A percentile compares a stretch with the other conserved stretches of the same genome.
These are phyloP conservation scores for Siniperca knerii DNA, from an alignment of 2,113 vertebrate genomes.

Conservation along the genomic window DNA sequence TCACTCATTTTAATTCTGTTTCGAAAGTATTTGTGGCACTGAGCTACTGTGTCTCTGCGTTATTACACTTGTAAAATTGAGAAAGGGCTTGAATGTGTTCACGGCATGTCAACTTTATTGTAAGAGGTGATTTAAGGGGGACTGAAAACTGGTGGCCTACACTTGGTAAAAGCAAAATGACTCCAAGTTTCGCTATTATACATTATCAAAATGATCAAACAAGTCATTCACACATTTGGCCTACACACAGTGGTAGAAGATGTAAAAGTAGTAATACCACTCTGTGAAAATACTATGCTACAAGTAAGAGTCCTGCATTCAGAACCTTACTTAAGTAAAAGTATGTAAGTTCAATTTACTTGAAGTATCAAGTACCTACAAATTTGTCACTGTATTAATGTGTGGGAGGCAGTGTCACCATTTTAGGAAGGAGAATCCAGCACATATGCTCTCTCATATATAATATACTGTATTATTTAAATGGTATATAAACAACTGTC, in stretches of 20 bases:
- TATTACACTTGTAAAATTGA: background rate
- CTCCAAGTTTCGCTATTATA: too few species aligned
- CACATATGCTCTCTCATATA: background rate
- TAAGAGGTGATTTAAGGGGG: too few species aligned
- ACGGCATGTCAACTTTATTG: too few species aligned
- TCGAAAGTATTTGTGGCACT: background rate
- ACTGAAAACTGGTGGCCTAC: too few species aligned
- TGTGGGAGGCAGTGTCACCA: background rate
- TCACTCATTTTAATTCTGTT: background rate
- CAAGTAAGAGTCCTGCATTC: background rate
- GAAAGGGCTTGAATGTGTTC: too few species aligned
- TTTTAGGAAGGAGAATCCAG: too few species aligned
- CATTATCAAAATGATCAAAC: too few species aligned
- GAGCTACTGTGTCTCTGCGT: background rate
- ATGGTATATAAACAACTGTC: background rate
- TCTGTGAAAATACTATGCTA: background rate
- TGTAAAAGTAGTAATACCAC: background rate
- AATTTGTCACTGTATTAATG: background rate
- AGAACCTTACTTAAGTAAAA: background rate
- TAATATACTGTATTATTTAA: background rate
- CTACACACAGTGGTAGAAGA: too few species aligned
- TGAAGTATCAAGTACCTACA: too few species aligned
- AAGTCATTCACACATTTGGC: too few species aligned
- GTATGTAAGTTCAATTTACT: background rate
- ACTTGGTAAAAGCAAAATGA: too few species aligned